phyloP scores from a whole-genome alignment of 2,797 vertebrate species.

The Gobionotothen gibberifrons region DNA sequence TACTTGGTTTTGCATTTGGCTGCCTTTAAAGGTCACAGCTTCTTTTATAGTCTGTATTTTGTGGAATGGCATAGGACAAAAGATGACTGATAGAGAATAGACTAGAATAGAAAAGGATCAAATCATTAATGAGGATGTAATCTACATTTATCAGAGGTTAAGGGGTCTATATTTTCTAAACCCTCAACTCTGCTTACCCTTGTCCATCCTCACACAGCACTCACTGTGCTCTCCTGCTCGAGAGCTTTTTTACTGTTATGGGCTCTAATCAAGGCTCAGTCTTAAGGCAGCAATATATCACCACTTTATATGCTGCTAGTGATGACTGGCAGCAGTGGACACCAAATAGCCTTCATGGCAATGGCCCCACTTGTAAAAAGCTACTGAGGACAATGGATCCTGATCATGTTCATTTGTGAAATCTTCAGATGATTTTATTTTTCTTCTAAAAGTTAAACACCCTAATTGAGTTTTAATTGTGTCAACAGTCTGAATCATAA shows the following conservation, averaged over 20 bases:
- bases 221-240: conserved; percentile 24
- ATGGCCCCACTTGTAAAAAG: conserved; percentile 41
- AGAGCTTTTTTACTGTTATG: conserved; percentile 46
- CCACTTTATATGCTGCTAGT: conserved; percentile 39
- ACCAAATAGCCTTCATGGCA: conserved; percentile 32
- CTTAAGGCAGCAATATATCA: conserved; percentile 44
- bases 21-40: background rate
- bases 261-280: conserved; percentile 38
- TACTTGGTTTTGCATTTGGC: background rate
- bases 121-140: background rate
- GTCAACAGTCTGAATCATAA: background rate
- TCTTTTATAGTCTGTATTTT: background rate
- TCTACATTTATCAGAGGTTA: background rate
- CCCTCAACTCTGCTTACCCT: background rate
- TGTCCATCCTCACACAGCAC: conserved; percentile 13
- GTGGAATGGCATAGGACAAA: background rate
- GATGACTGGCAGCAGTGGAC: conserved; percentile 29
- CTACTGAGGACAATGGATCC: conserved; percentile 19
- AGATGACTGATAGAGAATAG: too few relatives aligned
- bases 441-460: background rate
- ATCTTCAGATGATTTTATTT: conserved; percentile 5
- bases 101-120: background rate
- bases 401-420: background rate
- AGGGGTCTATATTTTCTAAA: background rate
- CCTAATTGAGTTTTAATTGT: background rate